These are phyloP conservation scores for Ptilonorhynchus violaceus DNA, from an alignment of 2,113 vertebrate genomes.

Conservation along the genomic window DNA sequence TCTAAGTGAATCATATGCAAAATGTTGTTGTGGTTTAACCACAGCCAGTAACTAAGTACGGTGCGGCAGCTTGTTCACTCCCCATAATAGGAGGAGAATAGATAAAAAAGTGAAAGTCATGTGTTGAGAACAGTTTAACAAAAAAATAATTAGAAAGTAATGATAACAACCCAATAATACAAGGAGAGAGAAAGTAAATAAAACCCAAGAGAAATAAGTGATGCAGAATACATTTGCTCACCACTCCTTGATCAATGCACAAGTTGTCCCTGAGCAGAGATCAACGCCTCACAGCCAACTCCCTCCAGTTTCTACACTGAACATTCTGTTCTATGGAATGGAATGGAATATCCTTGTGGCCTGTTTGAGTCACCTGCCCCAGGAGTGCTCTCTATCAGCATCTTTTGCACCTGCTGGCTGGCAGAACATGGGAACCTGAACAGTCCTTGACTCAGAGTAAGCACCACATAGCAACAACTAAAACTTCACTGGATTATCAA, in stretches of 20 bases:
- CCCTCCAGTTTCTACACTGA: background rate
- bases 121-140: background rate
- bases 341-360: background rate
- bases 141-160: background rate
- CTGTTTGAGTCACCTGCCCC: background rate
- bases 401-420: background rate
- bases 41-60: background rate
- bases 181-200: background rate
- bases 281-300: accelerated
- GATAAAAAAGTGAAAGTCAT: background rate
- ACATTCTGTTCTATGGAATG: accelerated
- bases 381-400: background rate
- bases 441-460: background rate
- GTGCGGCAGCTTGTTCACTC: background rate
- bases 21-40: background rate
- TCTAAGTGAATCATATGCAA: background rate
- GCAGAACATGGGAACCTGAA: background rate
- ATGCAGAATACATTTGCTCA: no score
- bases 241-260: no score
- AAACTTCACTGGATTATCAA: background rate
- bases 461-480: accelerated
- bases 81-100: background rate
- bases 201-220: background rate
- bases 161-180: background rate
- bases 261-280: background rate